Percentiles rank a stretch among this genome's conserved stretches.
phyloP scores from a whole-genome alignment of 2,797 vertebrate species.

The Syndactyla subalaris region DNA sequence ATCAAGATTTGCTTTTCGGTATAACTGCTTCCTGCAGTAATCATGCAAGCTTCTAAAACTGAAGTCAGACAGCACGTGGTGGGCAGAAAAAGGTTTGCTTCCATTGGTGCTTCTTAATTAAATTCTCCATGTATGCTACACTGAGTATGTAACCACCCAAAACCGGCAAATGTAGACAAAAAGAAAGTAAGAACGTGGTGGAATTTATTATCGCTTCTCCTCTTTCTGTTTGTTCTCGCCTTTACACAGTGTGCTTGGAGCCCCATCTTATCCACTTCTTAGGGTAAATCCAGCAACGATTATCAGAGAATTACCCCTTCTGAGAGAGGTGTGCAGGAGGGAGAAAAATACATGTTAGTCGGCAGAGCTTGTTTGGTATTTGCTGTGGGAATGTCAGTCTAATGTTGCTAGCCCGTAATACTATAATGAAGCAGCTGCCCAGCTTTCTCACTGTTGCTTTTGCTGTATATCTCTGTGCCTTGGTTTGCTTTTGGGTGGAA shows the following conservation, averaged over 20 bases:
- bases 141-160: not conserved
- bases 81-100: not conserved
- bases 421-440: not conserved
- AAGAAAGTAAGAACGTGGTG: not conserved
- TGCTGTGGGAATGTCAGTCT: not conserved
- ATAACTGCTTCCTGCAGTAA: not conserved
- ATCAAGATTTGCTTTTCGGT: not conserved
- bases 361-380: not conserved
- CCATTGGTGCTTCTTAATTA: not conserved
- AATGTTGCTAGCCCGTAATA: not conserved
- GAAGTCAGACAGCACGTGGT: not conserved
- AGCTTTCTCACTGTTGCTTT: fast-evolving
- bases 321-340: not conserved
- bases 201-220: not conserved
- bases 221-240: not conserved
- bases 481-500: not conserved
- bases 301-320: not conserved
- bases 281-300: not conserved
- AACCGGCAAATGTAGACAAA: not conserved
- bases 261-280: not conserved
- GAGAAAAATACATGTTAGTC: not conserved
- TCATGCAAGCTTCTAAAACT: not conserved
- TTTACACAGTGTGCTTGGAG: not conserved
- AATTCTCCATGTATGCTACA: not conserved
- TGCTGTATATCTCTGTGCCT: not conserved